These are phyloP conservation scores for Vombatus ursinus DNA, from an alignment of 2,113 vertebrate genomes.

Conservation along the genomic window DNA sequence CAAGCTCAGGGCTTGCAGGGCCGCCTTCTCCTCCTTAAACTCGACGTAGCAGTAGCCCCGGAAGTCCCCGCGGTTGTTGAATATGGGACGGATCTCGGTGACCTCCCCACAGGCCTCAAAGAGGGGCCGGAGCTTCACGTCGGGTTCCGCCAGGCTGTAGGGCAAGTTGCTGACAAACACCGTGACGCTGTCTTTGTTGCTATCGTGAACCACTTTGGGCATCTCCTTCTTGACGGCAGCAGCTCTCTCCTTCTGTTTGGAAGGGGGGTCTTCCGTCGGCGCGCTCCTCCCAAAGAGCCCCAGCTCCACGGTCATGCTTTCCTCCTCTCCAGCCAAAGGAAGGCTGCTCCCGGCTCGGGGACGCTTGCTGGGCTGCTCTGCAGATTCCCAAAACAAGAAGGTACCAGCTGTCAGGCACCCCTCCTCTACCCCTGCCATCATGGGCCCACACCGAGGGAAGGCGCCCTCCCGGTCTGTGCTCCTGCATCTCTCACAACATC, in stretches of 20 bases:
- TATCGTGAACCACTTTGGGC: conserved; percentile 85
- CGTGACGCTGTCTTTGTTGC: conserved; percentile 88
- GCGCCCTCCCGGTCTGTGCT: background rate
- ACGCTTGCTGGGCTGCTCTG: conserved; percentile 88
- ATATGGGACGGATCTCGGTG: conserved; percentile 88
- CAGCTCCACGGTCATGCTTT: conserved; percentile 83
- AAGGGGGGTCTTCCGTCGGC: conserved; percentile 64
- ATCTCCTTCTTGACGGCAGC: conserved; percentile 75
- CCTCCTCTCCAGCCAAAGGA: conserved; percentile 41
- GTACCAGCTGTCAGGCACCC: fast-evolving
- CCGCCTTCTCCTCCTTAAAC: conserved; percentile 87
- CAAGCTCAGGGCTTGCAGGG: conserved; percentile 88
- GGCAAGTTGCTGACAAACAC: conserved; percentile 97
- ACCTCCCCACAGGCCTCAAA: conserved; percentile 92
- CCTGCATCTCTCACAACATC: background rate
- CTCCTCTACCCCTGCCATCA: background rate
- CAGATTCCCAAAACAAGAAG: background rate
- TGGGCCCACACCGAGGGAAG: no score
- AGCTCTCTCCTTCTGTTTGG: conserved; percentile 80
- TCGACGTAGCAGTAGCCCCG: conserved; percentile 95
- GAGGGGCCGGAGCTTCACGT: conserved; percentile 85
- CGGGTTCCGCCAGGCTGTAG: conserved; percentile 91
- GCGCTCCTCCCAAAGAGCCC: conserved; percentile 82
- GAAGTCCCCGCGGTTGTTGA: conserved; percentile 89
- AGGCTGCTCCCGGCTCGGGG: conserved; percentile 82